These are phyloP conservation scores for Psilopsiagon aurifrons DNA, from an alignment of 2,113 vertebrate species.

Conservation along the genomic window DNA sequence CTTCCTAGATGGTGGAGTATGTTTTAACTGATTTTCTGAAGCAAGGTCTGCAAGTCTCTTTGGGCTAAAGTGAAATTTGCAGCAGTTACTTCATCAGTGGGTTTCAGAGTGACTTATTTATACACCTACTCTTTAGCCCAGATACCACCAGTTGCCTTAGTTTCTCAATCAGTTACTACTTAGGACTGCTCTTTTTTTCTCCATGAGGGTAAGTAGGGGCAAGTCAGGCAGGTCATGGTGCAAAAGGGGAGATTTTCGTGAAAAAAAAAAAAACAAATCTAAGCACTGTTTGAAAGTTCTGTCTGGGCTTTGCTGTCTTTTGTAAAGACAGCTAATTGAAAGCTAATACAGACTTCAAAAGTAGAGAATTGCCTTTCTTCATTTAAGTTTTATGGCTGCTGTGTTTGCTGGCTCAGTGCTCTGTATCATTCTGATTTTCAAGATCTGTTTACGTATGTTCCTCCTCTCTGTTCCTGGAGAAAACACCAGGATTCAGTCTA, in stretches of 20 bases:
- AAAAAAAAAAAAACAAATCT: neutral
- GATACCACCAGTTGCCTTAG: neutral
- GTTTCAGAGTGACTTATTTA: slow-evolving; percentile 18
- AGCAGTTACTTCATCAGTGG: slow-evolving; percentile 10
- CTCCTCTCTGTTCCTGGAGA: neutral
- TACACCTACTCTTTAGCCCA: slow-evolving; percentile 44
- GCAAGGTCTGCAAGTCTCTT: neutral
- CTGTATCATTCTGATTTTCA: neutral
- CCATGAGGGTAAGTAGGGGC: neutral
- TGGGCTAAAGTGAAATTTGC: neutral
- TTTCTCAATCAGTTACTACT: slow-evolving; percentile 34
- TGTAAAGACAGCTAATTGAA: neutral
- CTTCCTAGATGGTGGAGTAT: neutral
- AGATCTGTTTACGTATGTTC: neutral
- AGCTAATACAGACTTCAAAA: neutral
- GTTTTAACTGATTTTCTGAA: neutral
- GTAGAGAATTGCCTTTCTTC: neutral
- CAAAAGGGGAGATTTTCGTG: neutral
- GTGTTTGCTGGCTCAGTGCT: neutral
- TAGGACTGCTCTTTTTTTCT: neutral
- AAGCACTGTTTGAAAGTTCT: neutral
- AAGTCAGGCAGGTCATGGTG: neutral
- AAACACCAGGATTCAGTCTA: neutral
- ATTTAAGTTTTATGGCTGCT: neutral
- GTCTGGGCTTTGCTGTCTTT: neutral